These are phyloP conservation scores for Melanerpes aurifrons DNA, from an alignment of 2,113 vertebrate genomes.

Conservation along the genomic window DNA sequence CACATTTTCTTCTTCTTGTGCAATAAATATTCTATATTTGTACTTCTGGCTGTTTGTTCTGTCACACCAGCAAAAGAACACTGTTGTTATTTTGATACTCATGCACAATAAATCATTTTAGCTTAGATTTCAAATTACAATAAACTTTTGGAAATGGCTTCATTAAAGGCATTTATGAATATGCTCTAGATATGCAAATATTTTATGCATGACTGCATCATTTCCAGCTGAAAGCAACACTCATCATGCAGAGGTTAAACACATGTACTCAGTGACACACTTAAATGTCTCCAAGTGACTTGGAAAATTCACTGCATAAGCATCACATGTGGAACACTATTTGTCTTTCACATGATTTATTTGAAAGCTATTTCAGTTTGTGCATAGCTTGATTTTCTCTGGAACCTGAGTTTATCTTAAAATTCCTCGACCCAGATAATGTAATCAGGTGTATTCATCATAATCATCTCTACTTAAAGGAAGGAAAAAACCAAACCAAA, in stretches of 20 bases:
- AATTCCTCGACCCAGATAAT: neutral
- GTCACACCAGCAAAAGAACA: neutral
- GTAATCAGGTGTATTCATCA: neutral
- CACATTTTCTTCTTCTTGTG: neutral
- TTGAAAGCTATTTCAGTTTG: constrained; percentile 2
- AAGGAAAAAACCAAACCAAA: neutral
- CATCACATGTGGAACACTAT: neutral
- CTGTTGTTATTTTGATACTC: neutral
- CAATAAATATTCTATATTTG: neutral
- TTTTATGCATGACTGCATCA: neutral
- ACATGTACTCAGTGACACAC: neutral
- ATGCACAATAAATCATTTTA: neutral
- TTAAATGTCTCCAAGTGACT: neutral
- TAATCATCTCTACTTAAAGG: neutral
- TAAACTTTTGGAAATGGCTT: neutral
- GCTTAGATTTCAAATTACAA: neutral
- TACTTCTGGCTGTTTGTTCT: neutral
- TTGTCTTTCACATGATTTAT: neutral
- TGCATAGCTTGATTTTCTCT: neutral
- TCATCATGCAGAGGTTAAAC: fast-evolving
- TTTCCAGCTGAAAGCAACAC: neutral
- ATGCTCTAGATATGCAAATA: neutral
- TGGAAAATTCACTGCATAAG: neutral
- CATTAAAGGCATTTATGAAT: neutral
- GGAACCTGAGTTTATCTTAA: neutral